A percentile compares a stretch with the other conserved stretches of the same genome.
These are phyloP conservation scores for Drosophila kohkoa DNA, from an alignment of 1,140 invertebrate genomes.

Conservation along the genomic window DNA sequence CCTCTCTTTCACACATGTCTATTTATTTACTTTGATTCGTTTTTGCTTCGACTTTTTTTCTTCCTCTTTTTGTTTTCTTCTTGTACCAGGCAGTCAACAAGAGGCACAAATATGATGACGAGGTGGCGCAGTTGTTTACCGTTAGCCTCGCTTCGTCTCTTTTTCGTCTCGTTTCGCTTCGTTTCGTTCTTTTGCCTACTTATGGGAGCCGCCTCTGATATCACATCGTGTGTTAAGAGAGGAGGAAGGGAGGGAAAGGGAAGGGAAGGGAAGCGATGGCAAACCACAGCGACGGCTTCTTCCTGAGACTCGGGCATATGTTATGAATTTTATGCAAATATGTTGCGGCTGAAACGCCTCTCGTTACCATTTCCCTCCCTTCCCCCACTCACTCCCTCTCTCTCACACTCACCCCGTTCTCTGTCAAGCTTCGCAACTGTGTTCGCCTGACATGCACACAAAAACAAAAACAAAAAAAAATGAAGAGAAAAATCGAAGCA, in stretches of 20 bases:
- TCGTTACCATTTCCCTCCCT: slow-evolving; percentile 4
- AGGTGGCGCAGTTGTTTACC: slow-evolving; percentile 8
- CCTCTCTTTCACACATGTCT: slow-evolving; percentile 44
- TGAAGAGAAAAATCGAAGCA: slow-evolving; percentile 39
- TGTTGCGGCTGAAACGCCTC: slow-evolving; percentile 47
- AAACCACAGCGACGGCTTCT: slow-evolving; percentile 23
- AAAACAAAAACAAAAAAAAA: too few relatives aligned
- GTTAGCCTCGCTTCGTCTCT: slow-evolving; percentile 6
- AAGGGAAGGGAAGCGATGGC: not conserved
- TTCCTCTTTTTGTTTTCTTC: slow-evolving; percentile 1
- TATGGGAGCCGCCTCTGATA: slow-evolving; percentile 11
- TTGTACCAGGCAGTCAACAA: not conserved
- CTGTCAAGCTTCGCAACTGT: not conserved
- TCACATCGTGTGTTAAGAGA: not conserved
- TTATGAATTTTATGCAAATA: slow-evolving; percentile 75
- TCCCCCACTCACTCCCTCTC: not conserved
- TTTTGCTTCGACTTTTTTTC: not conserved
- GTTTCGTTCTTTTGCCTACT: slow-evolving; percentile 35
- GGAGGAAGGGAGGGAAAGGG: not conserved
- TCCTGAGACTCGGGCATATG: slow-evolving; percentile 56
- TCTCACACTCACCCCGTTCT: not conserved
- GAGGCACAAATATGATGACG: slow-evolving; percentile 52
- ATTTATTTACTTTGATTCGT: slow-evolving; percentile 57
- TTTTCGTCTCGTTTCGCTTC: slow-evolving; percentile 1
- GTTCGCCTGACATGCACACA: slow-evolving; percentile 1